Evolutionary conservation across 2,888 invertebrate species (phyloP).

Genomic region (Sarcophaga subvicina): DNA sequence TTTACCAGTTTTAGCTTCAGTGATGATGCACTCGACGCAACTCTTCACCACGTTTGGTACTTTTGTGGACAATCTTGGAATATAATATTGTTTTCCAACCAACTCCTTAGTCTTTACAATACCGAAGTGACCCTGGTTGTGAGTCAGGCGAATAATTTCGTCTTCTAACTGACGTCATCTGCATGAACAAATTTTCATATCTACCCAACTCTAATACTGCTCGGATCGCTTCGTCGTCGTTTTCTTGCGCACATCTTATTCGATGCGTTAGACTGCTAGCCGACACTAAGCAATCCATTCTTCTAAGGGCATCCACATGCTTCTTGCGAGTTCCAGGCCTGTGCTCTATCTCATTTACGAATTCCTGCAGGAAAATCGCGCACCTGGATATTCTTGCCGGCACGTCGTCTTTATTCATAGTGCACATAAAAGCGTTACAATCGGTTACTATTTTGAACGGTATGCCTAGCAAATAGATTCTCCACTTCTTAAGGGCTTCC

Average conservation of each 20-base stretch:
- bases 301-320: constrained; percentile 59
- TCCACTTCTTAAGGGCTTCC: constrained; percentile 75
- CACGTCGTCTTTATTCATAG: constrained; percentile 74
- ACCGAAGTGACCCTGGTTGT: constrained; percentile 32
- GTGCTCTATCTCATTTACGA: constrained; percentile 68
- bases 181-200: constrained; percentile 50
- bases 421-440: constrained; percentile 75
- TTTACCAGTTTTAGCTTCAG: constrained; percentile 24
- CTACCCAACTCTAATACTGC: constrained; percentile 21
- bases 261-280: constrained; percentile 41
- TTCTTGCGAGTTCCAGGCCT: constrained; percentile 56
- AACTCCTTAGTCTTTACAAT: not conserved
- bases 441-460: constrained; percentile 76
- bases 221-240: constrained; percentile 18
- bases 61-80: not conserved
- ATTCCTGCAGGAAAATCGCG: constrained; percentile 70
- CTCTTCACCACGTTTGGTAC: constrained; percentile 3
- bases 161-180: constrained; percentile 39
- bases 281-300: constrained; percentile 37
- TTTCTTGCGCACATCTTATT: constrained; percentile 36
- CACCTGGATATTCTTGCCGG: constrained; percentile 69
- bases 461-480: constrained; percentile 74
- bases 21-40: constrained; percentile 41
- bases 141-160: not conserved
- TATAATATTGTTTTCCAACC: constrained; percentile 18